Evolutionary conservation across 53 echinoderm and acorn worm genomes (phyloP), one percentile per base, ranked within the genome.

Genomic region (Mesocentrotus franciscanus): DNA sequence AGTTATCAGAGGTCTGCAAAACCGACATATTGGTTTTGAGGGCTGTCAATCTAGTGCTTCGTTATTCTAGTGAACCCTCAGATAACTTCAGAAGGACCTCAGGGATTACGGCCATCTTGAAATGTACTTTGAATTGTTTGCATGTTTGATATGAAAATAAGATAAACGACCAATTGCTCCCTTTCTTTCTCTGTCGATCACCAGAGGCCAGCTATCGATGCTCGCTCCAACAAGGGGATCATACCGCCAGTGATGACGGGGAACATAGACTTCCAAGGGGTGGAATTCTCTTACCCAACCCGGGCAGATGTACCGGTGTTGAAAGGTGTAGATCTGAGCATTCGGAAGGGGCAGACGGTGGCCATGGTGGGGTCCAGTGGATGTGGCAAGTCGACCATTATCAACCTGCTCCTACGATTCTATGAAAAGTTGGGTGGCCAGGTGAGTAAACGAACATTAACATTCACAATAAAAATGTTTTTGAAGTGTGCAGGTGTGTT

Each of bases 291-390:
- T 14, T 96, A 96, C 89, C 96, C 95, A 8, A 96, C 96, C 26
- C 27, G 96, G 26, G 90, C 89, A 22, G 96, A 96, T 71, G 96
- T 96, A 24, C 95, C 95, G 60, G 95, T 96, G 61, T 60, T 96
- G 64, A 83, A 92, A 56, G 95, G 89, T 20, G 61, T 96, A 4
- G 76, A 78, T n/a, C 71, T 96, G 33, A 92, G 84, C 27, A 81
- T 95, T 68, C 49, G 32, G 57, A 92, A 64, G 62, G 96, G 96
- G 26, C 96, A 96, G 62, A 95, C 96, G 0, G 96, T 96, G 30
- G 96, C 96, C 29, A 32, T 96, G 16, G 96, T 96, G 4, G 96
- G 96, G 33, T 95, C 96, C 35, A 95, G 95, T 92, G 96, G 96
- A 7, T 96, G 96, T 62, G 96, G 96, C 60, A 96, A 96, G 90